phyloP scores from a whole-genome alignment of 2,113 vertebrate species.

The Motacilla tschutschensis region DNA sequence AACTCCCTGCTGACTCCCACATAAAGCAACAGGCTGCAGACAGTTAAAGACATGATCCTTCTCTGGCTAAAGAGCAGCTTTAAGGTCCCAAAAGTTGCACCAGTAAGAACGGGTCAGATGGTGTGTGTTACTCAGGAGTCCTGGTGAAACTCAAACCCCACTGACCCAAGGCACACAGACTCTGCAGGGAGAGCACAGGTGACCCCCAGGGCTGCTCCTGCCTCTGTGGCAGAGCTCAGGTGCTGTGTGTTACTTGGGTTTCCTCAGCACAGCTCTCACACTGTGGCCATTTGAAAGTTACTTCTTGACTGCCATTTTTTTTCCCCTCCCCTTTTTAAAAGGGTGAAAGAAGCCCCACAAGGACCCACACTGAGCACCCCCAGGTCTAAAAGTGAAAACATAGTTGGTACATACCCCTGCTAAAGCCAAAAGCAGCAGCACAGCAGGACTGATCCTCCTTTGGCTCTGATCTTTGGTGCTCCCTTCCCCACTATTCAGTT shows the following conservation, averaged over 20 bases:
- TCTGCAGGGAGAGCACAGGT: background rate
- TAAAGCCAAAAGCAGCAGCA: background rate
- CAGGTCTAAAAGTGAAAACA: background rate
- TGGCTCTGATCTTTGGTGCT: background rate
- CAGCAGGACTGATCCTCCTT: background rate
- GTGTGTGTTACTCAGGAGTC: rapidly evolving
- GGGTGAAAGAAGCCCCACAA: background rate
- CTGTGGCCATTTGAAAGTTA: background rate
- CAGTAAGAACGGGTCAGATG: background rate
- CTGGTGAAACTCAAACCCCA: background rate
- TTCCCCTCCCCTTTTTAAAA: background rate
- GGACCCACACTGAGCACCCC: background rate
- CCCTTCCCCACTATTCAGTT: background rate
- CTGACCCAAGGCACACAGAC: rapidly evolving
- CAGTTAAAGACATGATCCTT: background rate
- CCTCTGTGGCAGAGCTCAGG: background rate
- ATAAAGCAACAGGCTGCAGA: background rate
- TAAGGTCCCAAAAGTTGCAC: background rate
- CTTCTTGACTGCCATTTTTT: background rate
- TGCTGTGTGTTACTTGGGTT: rapidly evolving
- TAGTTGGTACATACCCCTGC: background rate
- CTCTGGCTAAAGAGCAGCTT: background rate
- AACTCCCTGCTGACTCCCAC: background rate
- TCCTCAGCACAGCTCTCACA: background rate
- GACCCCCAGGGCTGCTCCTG: background rate